phyloP scores from a whole-genome alignment of 2,797 vertebrate species.

The Microctenopoma stevenorrisi region DNA sequence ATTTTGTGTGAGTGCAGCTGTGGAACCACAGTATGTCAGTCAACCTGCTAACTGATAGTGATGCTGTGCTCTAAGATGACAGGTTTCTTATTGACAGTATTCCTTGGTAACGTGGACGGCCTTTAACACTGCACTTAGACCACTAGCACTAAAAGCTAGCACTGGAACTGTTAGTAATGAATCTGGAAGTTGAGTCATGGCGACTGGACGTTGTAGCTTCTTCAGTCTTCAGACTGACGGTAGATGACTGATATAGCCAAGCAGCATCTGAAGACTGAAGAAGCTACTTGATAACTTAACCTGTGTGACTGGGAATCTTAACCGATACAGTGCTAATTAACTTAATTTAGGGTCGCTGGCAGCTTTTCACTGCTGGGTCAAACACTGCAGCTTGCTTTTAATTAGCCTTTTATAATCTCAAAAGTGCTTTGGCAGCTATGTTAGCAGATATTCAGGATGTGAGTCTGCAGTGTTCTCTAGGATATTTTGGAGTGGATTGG shows the following conservation, averaged over 20 bases:
- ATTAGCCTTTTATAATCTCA: slow-evolving; percentile 42
- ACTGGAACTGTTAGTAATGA: slow-evolving; percentile 21
- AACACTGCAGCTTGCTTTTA: slow-evolving; percentile 35
- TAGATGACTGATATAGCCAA: no score
- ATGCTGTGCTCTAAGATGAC: slow-evolving; percentile 21
- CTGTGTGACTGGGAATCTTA: no score
- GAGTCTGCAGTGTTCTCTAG: slow-evolving; percentile 1
- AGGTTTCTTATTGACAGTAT: slow-evolving; percentile 41
- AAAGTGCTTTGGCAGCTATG: slow-evolving; percentile 39
- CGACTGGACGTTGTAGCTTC: no score
- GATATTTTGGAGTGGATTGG: neutral
- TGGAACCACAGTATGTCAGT: slow-evolving; percentile 34
- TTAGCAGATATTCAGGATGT: slow-evolving; percentile 25
- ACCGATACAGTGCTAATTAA: slow-evolving; percentile 45
- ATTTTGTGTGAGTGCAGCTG: slow-evolving; percentile 32
- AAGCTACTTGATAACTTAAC: no score
- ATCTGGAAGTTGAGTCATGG: no score
- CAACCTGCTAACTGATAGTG: slow-evolving; percentile 24
- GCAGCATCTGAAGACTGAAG: no score
- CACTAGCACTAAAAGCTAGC: slow-evolving; percentile 37
- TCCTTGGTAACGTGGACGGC: slow-evolving; percentile 7
- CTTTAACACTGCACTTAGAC: slow-evolving; percentile 35
- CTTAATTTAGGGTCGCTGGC: slow-evolving; percentile 49
- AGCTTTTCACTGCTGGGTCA: slow-evolving; percentile 8
- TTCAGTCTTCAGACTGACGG: no score